These are phyloP conservation scores for Portunus trituberculatus DNA, from an alignment of 1,140 invertebrate species.

Conservation along the genomic window DNA sequence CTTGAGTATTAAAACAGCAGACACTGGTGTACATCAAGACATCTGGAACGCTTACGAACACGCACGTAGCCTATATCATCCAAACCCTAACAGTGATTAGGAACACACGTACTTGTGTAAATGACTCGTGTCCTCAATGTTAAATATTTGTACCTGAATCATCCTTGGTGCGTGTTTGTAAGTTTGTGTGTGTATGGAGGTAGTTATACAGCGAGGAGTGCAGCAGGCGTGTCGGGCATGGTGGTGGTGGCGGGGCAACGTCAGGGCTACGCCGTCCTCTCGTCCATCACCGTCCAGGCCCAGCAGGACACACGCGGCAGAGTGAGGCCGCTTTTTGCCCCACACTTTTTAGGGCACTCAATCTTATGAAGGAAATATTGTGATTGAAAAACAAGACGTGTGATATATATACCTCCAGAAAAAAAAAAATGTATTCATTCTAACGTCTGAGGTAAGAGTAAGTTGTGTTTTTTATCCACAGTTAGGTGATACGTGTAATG, in stretches of 20 bases:
- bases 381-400: not conserved
- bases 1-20: too few species aligned
- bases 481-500: too few species aligned
- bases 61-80: too few species aligned
- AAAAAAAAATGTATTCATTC: not conserved
- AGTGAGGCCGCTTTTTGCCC: not conserved
- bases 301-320: not conserved
- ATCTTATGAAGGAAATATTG: not conserved
- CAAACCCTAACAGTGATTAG: too few species aligned
- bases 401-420: not conserved
- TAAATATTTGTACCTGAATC: too few species aligned
- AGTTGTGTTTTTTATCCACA: too few species aligned
- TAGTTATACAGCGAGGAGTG: not conserved
- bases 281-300: too few species aligned
- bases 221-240: too few species aligned
- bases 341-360: not conserved
- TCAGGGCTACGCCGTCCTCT: not conserved
- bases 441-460: not conserved
- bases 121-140: too few species aligned
- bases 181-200: not conserved
- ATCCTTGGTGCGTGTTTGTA: not conserved
- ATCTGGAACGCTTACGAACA: too few species aligned
- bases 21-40: too few species aligned
- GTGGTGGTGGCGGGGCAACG: not conserved
- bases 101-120: too few species aligned